These are phyloP conservation scores for Drosophila demipolita DNA, from an alignment of 2,888 invertebrate genomes.

Conservation along the genomic window DNA sequence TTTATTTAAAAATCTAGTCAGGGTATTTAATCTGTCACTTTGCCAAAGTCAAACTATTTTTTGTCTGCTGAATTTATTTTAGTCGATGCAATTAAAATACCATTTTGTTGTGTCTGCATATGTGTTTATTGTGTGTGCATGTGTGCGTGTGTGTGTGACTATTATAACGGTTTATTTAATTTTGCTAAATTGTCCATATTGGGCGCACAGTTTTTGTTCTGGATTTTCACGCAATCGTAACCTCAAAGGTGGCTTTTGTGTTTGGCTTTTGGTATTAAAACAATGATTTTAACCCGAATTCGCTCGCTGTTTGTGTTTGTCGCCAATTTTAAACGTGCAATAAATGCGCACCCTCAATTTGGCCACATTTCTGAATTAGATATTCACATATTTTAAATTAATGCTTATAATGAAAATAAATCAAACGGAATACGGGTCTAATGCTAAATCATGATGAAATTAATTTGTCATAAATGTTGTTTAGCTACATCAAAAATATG, in stretches of 20 bases:
- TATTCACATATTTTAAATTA: slow-evolving; percentile 1
- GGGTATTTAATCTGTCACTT: slow-evolving; percentile 25
- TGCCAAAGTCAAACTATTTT: neutral
- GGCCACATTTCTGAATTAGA: slow-evolving; percentile 56
- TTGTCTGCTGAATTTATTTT: slow-evolving; percentile 25
- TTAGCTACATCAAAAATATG: neutral
- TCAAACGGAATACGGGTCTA: neutral
- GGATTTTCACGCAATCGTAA: slow-evolving; percentile 51
- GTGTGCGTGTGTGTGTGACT: slow-evolving; percentile 19
- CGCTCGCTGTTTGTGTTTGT: slow-evolving; percentile 57
- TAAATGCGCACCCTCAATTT: slow-evolving; percentile 53
- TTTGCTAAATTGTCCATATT: slow-evolving; percentile 62
- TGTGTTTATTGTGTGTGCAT: slow-evolving; percentile 3
- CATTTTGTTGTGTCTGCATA: slow-evolving; percentile 51
- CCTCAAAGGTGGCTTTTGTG: slow-evolving; percentile 78
- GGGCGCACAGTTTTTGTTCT: slow-evolving; percentile 53
- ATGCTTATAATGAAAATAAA: slow-evolving; percentile 11
- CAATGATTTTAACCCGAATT: slow-evolving; percentile 59
- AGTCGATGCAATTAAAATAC: slow-evolving; percentile 70
- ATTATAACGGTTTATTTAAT: slow-evolving; percentile 63
- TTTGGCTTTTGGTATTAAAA: slow-evolving; percentile 70
- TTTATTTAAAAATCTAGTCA: neutral
- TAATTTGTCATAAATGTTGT: neutral
- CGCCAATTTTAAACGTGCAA: slow-evolving; percentile 32
- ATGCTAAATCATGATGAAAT: neutral